Percentiles rank a stretch among this genome's conserved stretches.
Evolutionary conservation across 2,888 invertebrate species (phyloP).

Genomic region (Scaptomyza flava): DNA sequence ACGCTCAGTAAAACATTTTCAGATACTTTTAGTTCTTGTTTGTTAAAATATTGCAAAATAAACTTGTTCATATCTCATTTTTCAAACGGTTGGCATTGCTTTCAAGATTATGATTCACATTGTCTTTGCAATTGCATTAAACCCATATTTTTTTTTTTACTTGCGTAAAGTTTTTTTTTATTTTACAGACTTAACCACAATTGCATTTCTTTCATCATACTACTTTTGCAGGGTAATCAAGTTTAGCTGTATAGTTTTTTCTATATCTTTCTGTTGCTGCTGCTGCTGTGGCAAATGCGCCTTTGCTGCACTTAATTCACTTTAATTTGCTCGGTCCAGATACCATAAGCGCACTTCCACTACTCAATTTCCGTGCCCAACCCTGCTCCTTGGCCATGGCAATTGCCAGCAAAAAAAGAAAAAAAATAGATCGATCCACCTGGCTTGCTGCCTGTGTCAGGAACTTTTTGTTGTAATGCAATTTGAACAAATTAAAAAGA

Average conservation of each 20-base stretch:
- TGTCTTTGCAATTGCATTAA: background rate
- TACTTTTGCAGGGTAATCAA: background rate
- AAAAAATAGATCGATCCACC: conserved; percentile 1
- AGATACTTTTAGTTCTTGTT: too few species aligned
- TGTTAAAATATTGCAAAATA: too few species aligned
- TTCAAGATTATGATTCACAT: too few species aligned
- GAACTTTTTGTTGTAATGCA: conserved; percentile 54
- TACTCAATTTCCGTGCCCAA: conserved; percentile 11
- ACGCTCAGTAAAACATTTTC: too few species aligned
- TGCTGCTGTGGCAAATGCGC: conserved; percentile 9
- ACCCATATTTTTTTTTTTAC: background rate
- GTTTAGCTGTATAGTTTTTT: background rate
- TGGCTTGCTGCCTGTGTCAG: conserved; percentile 15
- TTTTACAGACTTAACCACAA: background rate
- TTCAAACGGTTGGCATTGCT: too few species aligned
- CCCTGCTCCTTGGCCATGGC: background rate
- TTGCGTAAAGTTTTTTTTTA: too few species aligned
- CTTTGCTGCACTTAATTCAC: conserved; percentile 65
- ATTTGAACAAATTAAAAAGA: conserved; percentile 76
- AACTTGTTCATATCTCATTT: background rate
- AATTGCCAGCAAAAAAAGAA: background rate
- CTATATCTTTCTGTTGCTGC: too few species aligned
- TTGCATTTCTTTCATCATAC: background rate
- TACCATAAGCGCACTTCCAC: conserved; percentile 29
- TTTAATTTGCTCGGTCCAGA: conserved; percentile 49